phyloP scores from a whole-genome alignment of 2,888 invertebrate genomes.

The Alviniconcha strummeri region DNA sequence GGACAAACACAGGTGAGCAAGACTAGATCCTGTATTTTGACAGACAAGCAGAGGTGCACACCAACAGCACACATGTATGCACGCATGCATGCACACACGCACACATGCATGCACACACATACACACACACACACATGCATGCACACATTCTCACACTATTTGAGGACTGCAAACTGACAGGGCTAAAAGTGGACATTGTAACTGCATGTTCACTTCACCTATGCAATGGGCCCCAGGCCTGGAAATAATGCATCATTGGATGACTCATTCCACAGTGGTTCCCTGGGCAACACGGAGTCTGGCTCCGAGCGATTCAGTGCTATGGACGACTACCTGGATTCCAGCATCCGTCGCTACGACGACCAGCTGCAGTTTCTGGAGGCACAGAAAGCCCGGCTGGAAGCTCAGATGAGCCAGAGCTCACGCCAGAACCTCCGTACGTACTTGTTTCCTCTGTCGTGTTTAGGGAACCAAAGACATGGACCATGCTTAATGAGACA shows the following conservation, averaged over 20 bases:
- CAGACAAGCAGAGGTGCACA: background rate
- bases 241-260: too few species aligned
- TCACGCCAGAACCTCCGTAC: conserved; percentile 37
- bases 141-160: background rate
- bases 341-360: conserved; percentile 56
- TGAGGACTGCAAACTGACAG: too few species aligned
- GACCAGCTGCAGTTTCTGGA: conserved; percentile 55
- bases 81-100: background rate
- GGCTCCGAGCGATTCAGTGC: conserved; percentile 41
- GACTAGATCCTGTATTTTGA: background rate
- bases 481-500: too few species aligned
- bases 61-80: background rate
- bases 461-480: too few species aligned
- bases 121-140: background rate
- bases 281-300: conserved; percentile 17
- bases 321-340: conserved; percentile 54
- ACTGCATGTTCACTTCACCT: too few species aligned
- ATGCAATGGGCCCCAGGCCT: too few species aligned
- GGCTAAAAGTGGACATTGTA: too few species aligned
- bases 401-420: conserved; percentile 56
- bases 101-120: background rate
- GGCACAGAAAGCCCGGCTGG: conserved; percentile 55
- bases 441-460: background rate
- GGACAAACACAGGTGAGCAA: conserved; percentile 9
- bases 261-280: background rate